Evolutionary conservation across 2,797 vertebrate species (phyloP).

Genomic region (Spheniscus humboldti): DNA sequence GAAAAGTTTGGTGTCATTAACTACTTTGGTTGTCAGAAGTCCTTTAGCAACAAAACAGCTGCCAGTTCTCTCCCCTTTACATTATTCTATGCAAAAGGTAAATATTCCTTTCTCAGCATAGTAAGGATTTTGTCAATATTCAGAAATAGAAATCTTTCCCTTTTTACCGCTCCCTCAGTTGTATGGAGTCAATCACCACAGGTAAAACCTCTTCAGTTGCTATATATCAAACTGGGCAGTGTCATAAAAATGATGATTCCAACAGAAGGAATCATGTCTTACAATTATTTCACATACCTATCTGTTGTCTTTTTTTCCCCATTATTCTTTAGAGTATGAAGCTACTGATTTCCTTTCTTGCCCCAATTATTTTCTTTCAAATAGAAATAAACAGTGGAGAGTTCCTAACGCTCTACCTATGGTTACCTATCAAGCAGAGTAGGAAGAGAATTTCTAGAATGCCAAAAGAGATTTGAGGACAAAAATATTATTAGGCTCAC

Average conservation of each 20-base stretch:
- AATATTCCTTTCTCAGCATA: background rate
- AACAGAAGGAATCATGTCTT: background rate
- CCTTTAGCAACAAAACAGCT: background rate
- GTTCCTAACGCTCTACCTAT: accelerated
- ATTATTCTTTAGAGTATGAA: background rate
- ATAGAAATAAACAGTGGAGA: background rate
- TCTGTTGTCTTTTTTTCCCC: background rate
- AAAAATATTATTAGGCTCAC: background rate
- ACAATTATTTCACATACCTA: background rate
- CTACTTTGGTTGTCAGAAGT: background rate
- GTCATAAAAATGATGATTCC: background rate
- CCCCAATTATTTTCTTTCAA: background rate
- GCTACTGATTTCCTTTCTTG: background rate
- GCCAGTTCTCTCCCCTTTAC: background rate
- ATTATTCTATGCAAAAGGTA: background rate
- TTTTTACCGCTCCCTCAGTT: background rate
- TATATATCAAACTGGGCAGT: background rate
- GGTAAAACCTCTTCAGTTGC: background rate
- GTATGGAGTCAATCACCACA: background rate
- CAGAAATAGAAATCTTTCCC: background rate
- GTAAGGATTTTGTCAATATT: background rate
- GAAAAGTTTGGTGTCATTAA: background rate
- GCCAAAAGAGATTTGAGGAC: background rate
- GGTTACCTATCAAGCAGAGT: background rate
- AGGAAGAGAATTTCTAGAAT: background rate